Conservation (phyloP, 2,888 invertebrate species). For the Isotomurus palustris region DNA sequence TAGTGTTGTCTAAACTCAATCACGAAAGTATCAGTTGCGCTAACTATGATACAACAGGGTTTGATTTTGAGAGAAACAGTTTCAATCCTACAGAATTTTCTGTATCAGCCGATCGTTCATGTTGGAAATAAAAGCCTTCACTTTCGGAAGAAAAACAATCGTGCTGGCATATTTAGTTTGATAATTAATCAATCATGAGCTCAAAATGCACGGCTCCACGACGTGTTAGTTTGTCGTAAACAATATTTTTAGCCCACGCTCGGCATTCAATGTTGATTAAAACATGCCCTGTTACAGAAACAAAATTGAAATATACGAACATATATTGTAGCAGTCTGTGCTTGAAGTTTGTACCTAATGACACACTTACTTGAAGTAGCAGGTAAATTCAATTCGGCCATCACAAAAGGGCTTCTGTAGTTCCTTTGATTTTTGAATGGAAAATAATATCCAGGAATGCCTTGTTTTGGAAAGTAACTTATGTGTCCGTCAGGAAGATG, state of each 20-base stretch:
- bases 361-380: constrained; percentile 63
- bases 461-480: constrained; percentile 1
- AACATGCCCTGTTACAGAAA: constrained; percentile 72
- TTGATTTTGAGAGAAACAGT: too few relatives aligned
- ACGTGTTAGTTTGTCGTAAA: constrained; percentile 3
- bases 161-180: too few relatives aligned
- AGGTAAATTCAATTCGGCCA: constrained; percentile 78
- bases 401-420: constrained; percentile 58
- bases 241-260: constrained; percentile 11
- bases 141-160: too few relatives aligned
- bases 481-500: constrained; percentile 3
- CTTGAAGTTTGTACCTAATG: neutral
- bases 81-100: too few relatives aligned
- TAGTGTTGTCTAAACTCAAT: too few relatives aligned
- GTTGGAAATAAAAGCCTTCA: too few relatives aligned
- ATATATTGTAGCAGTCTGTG: too few relatives aligned
- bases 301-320: constrained; percentile 5
- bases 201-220: constrained; percentile 7
- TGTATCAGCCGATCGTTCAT: too few relatives aligned
- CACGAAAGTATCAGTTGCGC: too few relatives aligned
- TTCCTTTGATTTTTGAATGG: constrained; percentile 10
- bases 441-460: constrained; percentile 16
- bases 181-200: constrained; percentile 11
- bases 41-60: too few relatives aligned
- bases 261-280: constrained; percentile 53